Evolutionary conservation across 2,888 invertebrate genomes (phyloP).

Genomic region (Amphimallon solstitiale): DNA sequence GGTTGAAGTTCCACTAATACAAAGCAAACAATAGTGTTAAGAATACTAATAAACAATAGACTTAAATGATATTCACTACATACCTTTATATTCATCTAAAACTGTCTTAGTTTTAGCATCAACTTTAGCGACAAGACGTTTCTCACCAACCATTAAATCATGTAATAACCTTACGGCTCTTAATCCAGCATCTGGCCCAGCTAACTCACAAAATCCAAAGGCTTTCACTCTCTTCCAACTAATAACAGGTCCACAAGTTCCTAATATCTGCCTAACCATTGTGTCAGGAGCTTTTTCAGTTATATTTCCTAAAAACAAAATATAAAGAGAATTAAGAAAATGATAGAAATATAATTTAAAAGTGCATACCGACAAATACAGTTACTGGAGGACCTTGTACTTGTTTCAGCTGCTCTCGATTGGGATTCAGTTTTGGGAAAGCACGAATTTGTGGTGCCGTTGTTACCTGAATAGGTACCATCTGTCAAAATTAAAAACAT

Average conservation of each 20-base stretch:
- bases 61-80: slow-evolving; percentile 35
- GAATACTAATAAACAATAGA: too few species aligned
- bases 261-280: slow-evolving; percentile 91
- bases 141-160: slow-evolving; percentile 92
- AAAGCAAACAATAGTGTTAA: too few species aligned
- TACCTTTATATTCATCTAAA: slow-evolving; percentile 92
- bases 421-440: slow-evolving; percentile 60
- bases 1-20: too few species aligned
- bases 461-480: slow-evolving; percentile 66
- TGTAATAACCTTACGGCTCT: slow-evolving; percentile 93
- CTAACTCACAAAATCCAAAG: slow-evolving; percentile 98
- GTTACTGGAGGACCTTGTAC: slow-evolving; percentile 90
- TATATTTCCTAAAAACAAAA: slow-evolving; percentile 75
- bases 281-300: slow-evolving; percentile 94
- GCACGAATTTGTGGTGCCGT: slow-evolving; percentile 62
- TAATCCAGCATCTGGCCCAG: slow-evolving; percentile 93
- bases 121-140: slow-evolving; percentile 93
- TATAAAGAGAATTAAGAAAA: neutral
- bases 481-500: slow-evolving; percentile 58
- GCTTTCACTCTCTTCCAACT: slow-evolving; percentile 98
- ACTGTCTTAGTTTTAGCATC: slow-evolving; percentile 97
- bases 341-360: neutral
- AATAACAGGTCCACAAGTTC: slow-evolving; percentile 92
- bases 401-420: slow-evolving; percentile 59
- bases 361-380: slow-evolving; percentile 86